Percentiles rank a stretch among this genome's conserved stretches.
Conservation (phyloP, 2,797 vertebrate species). For the Eremophila alpestris region DNA sequence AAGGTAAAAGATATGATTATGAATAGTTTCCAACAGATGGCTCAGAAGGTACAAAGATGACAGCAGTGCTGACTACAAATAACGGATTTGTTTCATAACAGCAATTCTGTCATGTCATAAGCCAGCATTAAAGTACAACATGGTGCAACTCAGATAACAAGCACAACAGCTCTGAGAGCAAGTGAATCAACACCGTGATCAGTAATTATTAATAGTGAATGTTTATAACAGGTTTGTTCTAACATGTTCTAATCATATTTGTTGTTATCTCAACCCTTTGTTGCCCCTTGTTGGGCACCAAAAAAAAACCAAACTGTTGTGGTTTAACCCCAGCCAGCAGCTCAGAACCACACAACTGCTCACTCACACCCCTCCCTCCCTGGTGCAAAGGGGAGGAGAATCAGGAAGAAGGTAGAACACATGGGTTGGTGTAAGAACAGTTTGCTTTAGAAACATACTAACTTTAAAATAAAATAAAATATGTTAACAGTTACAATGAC, state of each 20-base stretch:
- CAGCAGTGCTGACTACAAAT: background rate
- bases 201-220: background rate
- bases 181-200: background rate
- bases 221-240: background rate
- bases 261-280: background rate
- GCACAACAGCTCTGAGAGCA: background rate
- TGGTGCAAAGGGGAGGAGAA: background rate
- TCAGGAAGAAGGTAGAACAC: background rate
- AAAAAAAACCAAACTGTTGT: background rate
- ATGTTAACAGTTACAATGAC: background rate
- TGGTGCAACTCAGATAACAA: background rate
- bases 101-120: background rate
- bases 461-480: background rate
- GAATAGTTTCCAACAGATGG: background rate
- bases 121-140: background rate
- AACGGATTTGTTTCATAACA: background rate
- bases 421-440: background rate
- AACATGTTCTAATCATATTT: background rate
- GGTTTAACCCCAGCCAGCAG: background rate
- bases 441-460: background rate
- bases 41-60: background rate
- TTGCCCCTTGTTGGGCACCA: background rate
- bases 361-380: background rate
- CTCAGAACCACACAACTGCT: background rate
- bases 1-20: accelerated